phyloP scores from a whole-genome alignment of 35 echinoderm and acorn worm species.

The Lytechinus pictus region DNA sequence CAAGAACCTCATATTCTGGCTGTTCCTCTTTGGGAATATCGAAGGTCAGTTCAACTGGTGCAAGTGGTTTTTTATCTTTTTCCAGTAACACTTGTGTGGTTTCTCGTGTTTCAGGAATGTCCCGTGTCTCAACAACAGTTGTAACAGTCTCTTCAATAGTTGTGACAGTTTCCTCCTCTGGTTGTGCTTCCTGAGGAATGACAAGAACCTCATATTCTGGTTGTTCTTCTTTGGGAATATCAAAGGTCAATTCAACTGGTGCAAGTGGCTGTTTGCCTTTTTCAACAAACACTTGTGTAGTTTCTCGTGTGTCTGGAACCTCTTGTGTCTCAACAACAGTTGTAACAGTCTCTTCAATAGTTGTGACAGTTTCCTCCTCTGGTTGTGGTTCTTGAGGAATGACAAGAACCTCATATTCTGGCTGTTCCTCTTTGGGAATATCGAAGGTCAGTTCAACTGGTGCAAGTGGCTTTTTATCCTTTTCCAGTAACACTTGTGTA shows the following conservation, averaged over 20 bases:
- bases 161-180: constrained; percentile 40
- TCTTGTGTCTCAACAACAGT: constrained; percentile 58
- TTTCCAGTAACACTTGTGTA: constrained; percentile 71
- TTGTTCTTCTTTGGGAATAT: constrained; percentile 17
- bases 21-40: constrained; percentile 62
- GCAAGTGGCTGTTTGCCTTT: not conserved
- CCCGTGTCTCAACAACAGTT: constrained; percentile 51
- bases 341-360: constrained; percentile 52
- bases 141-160: constrained; percentile 52
- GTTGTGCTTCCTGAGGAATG: constrained; percentile 46
- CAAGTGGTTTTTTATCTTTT: constrained; percentile 59
- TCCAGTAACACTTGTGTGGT: constrained; percentile 65
- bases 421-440: constrained; percentile 60
- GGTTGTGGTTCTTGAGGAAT: constrained; percentile 42
- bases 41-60: constrained; percentile 66
- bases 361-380: constrained; percentile 57
- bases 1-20: constrained; percentile 54
- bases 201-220: constrained; percentile 47
- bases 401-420: constrained; percentile 68
- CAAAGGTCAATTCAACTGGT: not conserved
- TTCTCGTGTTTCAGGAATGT: constrained; percentile 56
- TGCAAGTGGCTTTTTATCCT: constrained; percentile 62
- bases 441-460: constrained; percentile 71
- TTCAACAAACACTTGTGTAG: constrained; percentile 51
- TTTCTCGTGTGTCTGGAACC: constrained; percentile 34